Conservation (phyloP, 1,140 invertebrate genomes). For the Drosophila yakuba region DNA sequence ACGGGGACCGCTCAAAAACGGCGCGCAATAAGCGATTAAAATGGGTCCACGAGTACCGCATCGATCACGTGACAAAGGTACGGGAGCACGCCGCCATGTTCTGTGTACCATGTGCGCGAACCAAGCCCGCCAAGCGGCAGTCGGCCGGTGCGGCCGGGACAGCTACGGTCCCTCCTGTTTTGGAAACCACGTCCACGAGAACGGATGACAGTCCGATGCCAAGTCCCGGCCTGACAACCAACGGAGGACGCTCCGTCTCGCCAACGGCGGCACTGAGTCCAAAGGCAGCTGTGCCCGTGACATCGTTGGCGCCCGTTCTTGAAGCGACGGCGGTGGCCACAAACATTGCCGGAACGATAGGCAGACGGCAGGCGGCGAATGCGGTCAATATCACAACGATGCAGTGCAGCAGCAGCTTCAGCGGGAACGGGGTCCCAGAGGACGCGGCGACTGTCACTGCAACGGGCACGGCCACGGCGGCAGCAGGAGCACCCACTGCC, state of each 20-base stretch:
- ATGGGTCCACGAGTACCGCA: conserved; percentile 83
- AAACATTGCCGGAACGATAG: neutral
- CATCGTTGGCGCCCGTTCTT: neutral
- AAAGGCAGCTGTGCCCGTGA: conserved; percentile 1
- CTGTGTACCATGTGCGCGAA: conserved; percentile 74
- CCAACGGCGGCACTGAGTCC: conserved; percentile 29
- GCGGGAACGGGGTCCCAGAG: conserved; percentile 9
- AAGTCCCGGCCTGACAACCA: conserved; percentile 25
- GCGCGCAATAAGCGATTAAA: conserved; percentile 69
- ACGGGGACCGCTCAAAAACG: conserved; percentile 28
- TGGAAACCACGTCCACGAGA: conserved; percentile 3
- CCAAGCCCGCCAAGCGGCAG: conserved; percentile 63
- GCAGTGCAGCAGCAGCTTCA: conserved; percentile 55
- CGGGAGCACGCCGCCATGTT: conserved; percentile 79
- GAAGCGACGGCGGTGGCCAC: conserved; percentile 4
- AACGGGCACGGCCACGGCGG: conserved; percentile 13
- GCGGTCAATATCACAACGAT: conserved; percentile 47
- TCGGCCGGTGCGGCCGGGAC: neutral
- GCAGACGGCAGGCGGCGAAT: conserved; percentile 7
- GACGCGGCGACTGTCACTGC: conserved; percentile 3
- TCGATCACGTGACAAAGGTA: conserved; percentile 76
- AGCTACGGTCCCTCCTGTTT: conserved; percentile 9
- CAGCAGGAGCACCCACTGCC: conserved; percentile 23
- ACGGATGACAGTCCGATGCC: conserved; percentile 13
- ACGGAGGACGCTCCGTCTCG: conserved; percentile 2